These are phyloP conservation scores for Sphinx pinastri DNA, from an alignment of 2,888 invertebrate genomes.

Conservation along the genomic window DNA sequence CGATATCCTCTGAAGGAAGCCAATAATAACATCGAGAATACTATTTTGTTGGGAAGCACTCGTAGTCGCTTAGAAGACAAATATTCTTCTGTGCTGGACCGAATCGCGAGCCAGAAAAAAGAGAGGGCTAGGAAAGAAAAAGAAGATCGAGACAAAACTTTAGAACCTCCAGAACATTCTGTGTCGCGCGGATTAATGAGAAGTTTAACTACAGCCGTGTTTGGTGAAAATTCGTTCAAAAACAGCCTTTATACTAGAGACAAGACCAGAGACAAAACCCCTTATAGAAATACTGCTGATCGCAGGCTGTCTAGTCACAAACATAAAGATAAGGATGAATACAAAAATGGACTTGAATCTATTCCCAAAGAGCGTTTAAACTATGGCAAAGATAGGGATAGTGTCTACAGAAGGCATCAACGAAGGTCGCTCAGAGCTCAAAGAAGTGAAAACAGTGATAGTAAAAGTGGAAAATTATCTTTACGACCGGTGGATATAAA, in stretches of 20 bases:
- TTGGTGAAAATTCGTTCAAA: constrained; percentile 86
- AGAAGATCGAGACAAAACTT: constrained; percentile 87
- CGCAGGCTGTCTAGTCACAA: constrained; percentile 68
- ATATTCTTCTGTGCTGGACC: constrained; percentile 89
- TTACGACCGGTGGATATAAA: constrained; percentile 83
- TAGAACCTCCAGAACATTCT: constrained; percentile 86
- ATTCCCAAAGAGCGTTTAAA: constrained; percentile 58
- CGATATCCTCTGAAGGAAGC: constrained; percentile 77
- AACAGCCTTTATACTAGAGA: constrained; percentile 83
- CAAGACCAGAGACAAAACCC: constrained; percentile 86
- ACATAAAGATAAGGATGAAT: constrained; percentile 64
- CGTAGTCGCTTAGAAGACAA: constrained; percentile 90
- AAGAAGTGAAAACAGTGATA: constrained; percentile 85
- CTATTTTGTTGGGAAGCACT: constrained; percentile 80
- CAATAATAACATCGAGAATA: constrained; percentile 73
- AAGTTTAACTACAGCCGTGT: constrained; percentile 89
- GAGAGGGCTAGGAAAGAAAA: constrained; percentile 78
- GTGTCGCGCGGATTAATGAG: constrained; percentile 83
- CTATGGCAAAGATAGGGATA: constrained; percentile 79
- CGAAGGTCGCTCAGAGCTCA: constrained; percentile 85
- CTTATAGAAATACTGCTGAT: constrained; percentile 82
- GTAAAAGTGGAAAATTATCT: constrained; percentile 74
- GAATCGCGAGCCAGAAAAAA: constrained; percentile 85
- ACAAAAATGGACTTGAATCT: constrained; percentile 70
- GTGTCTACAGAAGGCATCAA: constrained; percentile 78